These are phyloP conservation scores for Misgurnus anguillicaudatus DNA, from an alignment of 2,113 vertebrate species.

Conservation along the genomic window DNA sequence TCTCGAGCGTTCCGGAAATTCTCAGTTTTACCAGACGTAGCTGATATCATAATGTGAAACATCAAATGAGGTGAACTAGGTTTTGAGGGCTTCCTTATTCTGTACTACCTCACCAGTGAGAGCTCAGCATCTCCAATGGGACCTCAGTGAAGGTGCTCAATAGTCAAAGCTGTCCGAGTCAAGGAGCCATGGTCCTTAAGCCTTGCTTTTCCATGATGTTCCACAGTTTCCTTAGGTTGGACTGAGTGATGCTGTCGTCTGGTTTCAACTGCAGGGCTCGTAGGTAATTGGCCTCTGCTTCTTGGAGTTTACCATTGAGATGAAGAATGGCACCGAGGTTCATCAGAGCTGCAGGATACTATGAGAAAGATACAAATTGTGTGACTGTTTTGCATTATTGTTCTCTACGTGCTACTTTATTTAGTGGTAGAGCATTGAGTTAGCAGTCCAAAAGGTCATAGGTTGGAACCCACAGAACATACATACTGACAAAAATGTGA, in stretches of 20 bases:
- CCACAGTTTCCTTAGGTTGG: slow-evolving; percentile 96
- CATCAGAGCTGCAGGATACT: slow-evolving; percentile 98
- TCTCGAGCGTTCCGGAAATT: slow-evolving; percentile 29
- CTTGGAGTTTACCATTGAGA: slow-evolving; percentile 91
- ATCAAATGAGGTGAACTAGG: slow-evolving; percentile 11
- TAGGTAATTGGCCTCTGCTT: slow-evolving; percentile 96
- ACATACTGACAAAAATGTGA: no score
- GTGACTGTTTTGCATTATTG: neutral
- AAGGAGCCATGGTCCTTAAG: slow-evolving; percentile 87
- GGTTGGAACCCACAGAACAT: no score
- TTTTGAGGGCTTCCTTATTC: slow-evolving; percentile 2
- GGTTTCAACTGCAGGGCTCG: slow-evolving; percentile 93
- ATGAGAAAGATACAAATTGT: slow-evolving; percentile 9
- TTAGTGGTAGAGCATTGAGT: no score
- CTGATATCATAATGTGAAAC: neutral
- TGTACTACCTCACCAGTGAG: slow-evolving; percentile 13
- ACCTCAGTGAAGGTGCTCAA: neutral
- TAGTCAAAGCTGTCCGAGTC: slow-evolving; percentile 60
- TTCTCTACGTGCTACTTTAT: no score
- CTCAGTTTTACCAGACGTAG: slow-evolving; percentile 2
- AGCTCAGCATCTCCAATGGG: neutral
- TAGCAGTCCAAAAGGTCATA: no score
- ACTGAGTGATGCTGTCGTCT: slow-evolving; percentile 95
- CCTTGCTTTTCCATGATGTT: slow-evolving; percentile 99
- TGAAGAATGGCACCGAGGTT: slow-evolving; percentile 99